Evolutionary conservation across 64 coral and sea anemone species (phyloP).

Genomic region (Cladopsammia gracilis): DNA sequence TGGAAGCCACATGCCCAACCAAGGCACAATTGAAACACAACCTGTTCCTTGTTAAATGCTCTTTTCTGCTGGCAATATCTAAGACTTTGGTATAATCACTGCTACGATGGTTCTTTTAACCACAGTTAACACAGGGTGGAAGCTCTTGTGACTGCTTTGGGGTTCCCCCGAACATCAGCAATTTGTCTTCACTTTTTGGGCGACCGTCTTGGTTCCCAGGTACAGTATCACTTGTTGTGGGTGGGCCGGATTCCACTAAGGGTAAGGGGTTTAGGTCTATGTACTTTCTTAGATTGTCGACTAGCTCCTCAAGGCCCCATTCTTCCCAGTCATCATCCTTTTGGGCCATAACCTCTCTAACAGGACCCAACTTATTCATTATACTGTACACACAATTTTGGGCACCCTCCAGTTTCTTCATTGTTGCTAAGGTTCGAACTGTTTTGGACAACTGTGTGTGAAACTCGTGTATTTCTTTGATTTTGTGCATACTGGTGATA

Average conservation of each 20-base stretch:
- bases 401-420: slow-evolving; percentile 51
- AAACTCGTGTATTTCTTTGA: slow-evolving; percentile 62
- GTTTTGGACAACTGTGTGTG: slow-evolving; percentile 34
- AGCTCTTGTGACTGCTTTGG: no score
- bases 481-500: not conserved
- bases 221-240: no score
- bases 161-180: no score
- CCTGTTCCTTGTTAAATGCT: slow-evolving; percentile 8
- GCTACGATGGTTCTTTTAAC: not conserved
- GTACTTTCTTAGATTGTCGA: slow-evolving; percentile 63
- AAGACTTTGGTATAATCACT: slow-evolving; percentile 59
- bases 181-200: slow-evolving; percentile 25
- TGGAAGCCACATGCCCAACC: slow-evolving; percentile 4
- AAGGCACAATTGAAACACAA: slow-evolving; percentile 60
- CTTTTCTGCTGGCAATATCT: no score
- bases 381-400: slow-evolving; percentile 54
- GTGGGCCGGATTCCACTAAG: no score
- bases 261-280: slow-evolving; percentile 57
- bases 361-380: slow-evolving; percentile 74
- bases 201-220: slow-evolving; percentile 35
- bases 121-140: slow-evolving; percentile 70
- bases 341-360: slow-evolving; percentile 34
- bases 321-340: slow-evolving; percentile 80
- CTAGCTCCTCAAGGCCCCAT: slow-evolving; percentile 60
- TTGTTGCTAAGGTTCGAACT: slow-evolving; percentile 35